Base-by-base conservation (phyloP, 30 jellyfish, hydroid and myxozoan species). In the Morbakka virulenta region DNA sequence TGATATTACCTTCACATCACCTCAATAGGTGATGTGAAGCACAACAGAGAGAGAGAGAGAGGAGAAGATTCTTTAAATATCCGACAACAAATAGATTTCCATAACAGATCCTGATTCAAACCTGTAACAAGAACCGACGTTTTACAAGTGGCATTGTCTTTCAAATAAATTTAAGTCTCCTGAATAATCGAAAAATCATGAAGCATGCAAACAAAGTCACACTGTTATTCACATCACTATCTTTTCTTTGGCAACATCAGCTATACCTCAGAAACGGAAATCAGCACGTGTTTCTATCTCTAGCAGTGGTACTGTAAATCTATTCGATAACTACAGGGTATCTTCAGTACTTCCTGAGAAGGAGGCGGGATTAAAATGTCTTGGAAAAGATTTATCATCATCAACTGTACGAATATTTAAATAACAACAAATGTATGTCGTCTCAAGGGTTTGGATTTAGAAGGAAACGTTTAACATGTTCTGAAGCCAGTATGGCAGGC, bases 321-420 rank as follows among this genome's bases (percentile, higher is more conserved):
- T 36, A 33, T 69, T 78, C 32, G 86, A 68, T 66, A 86, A 86
- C 93, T 77, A 77, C 67, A 69, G 96, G 48, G 93, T 93, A 41
- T 69, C 79, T 52, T 69, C 93, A 28, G 74, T 69, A 34, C 88
- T 81, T 25, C 82, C 87, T 1, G 82, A 52, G 28, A n/a, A n/a
- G n/a, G n/a, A n/a, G n/a, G n/a, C n/a, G n/a, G n/a, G 33, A 74
- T 26, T 77, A 91, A 49, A 65, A 85, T 41, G 62, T 85, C 29
- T 70, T 77, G 36, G 91, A 77, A 61, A 77, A 82, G 69, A 61
- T 67, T 41, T 87, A 52, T 77, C 77, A 76, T 64, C 51, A 77
- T 26, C 96, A 85, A 71, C 94, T 76, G 34, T 32, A 30, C 32
- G 76, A 53, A 34, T 85, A 67, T 78, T 21, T 81, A 27, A 80